phyloP scores from a whole-genome alignment of 2,888 invertebrate species.

The Ormyrus labotus region DNA sequence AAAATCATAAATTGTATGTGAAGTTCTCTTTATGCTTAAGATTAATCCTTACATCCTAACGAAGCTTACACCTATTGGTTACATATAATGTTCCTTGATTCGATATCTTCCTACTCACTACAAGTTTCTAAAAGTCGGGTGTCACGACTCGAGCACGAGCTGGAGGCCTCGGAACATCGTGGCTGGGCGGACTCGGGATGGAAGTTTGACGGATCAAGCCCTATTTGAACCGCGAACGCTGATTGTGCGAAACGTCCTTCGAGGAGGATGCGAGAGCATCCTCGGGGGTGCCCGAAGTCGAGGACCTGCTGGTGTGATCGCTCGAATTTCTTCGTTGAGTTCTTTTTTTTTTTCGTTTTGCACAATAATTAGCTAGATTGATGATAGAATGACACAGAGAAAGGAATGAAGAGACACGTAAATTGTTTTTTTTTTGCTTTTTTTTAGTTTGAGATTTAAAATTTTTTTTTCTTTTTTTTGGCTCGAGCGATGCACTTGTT shows the following conservation, averaged over 20 bases:
- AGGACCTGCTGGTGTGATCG: conserved; percentile 1
- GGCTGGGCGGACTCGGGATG: not conserved
- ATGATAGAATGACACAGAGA: conserved; percentile 27
- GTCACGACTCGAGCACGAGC: conserved; percentile 15
- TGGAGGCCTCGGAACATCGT: not conserved
- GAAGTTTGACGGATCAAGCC: not conserved
- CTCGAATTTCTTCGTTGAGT: conserved; percentile 28
- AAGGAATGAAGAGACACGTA: conserved; percentile 36
- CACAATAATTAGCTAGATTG: conserved; percentile 11
- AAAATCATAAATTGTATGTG: not conserved
- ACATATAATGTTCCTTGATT: not conserved
- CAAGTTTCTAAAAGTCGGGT: not conserved
- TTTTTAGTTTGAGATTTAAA: not conserved
- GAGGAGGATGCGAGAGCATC: not conserved
- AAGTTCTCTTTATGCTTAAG: conserved; percentile 20
- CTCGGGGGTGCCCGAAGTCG: not conserved
- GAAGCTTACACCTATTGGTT: not conserved
- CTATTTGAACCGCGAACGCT: conserved; percentile 1
- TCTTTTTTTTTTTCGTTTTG: conserved; percentile 3
- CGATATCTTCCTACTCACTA: conserved; percentile 29
- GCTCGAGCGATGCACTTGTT: conserved; percentile 11
- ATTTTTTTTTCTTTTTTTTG: conserved; percentile 35
- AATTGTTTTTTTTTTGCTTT: conserved; percentile 6
- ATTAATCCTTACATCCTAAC: not conserved
- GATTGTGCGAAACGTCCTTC: conserved; percentile 1